Evolutionary conservation across 2,888 invertebrate species (phyloP), one percentile per base, ranked within the genome.

Genomic region (Melanargia galathea): DNA sequence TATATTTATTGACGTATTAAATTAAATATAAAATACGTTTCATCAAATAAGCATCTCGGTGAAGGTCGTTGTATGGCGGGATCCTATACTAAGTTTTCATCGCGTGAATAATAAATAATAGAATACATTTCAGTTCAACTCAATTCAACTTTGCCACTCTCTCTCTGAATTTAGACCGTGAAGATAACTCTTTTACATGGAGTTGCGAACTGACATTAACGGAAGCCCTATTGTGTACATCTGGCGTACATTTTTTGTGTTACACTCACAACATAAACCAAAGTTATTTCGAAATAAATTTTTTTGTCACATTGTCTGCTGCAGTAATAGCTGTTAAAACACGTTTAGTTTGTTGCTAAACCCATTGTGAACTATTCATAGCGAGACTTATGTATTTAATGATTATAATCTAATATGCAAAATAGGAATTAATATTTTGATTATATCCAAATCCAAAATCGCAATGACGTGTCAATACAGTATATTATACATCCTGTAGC

Each of bases 91-190:
- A n/a, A n/a, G n/a, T 82, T 76, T 81, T 82, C 84, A 83, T 79
- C 80, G 77, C 79, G 78, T 83, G 84, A 85, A 87, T 88, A 86
- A 87, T 86, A 87, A 87, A 90, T 83, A 82, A 83, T 80, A 81
- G 82, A 83, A 83, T 76, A 82, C 79, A 86, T 81, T 82, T 80
- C 78, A 65, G 67, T 68, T 70, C 70, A 68, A 65, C 68, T 68
- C 67, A 69, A 65, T 63, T 64, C 69, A 64, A 70, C 63, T 67
- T 65, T 64, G 58, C 60, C 63, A 62, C 66, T 64, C 65, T 66
- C 65, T 66, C 60, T 43, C 60, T 63, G 65, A 68, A 66, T 68
- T 63, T 58, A 68, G 60, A 55, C 60, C 22, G 56, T 57, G 59
- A 60, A 67, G 30, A 65, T 62, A 55, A 63, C 56, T 24, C 57